phyloP scores from a whole-genome alignment of 2,797 vertebrate species.

The Diglossa cyanea region DNA sequence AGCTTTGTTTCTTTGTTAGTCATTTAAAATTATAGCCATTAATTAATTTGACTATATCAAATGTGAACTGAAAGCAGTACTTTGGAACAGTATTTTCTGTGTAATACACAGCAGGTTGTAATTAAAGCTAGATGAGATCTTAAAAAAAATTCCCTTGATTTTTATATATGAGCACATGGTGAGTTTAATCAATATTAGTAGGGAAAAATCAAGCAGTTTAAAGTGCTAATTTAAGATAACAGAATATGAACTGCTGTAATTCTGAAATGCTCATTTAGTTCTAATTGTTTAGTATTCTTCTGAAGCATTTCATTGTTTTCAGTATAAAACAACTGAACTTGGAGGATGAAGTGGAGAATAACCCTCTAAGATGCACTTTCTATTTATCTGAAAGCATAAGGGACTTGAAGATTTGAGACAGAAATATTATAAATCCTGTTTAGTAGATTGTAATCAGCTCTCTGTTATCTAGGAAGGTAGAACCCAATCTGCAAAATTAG shows the following conservation, averaged over 20 bases:
- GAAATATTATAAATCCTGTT: background rate
- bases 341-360: background rate
- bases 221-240: slow-evolving; percentile 33
- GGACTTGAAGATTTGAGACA: background rate
- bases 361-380: background rate
- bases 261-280: slow-evolving; percentile 15
- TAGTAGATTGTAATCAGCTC: background rate
- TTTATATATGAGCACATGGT: slow-evolving; percentile 9
- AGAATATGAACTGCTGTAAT: background rate
- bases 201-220: slow-evolving; percentile 36
- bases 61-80: slow-evolving; percentile 17
- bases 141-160: background rate
- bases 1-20: slow-evolving; percentile 43
- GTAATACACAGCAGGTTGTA: slow-evolving; percentile 8
- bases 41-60: slow-evolving; percentile 52
- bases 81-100: slow-evolving; percentile 28
- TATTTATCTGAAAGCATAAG: background rate
- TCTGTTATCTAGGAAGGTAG: background rate
- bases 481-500: background rate
- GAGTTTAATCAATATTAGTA: slow-evolving; percentile 23
- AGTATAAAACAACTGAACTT: background rate
- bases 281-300: background rate
- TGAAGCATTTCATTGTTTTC: background rate
- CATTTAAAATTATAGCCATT: slow-evolving; percentile 43
- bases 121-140: slow-evolving; percentile 32